Conservation (phyloP, 2,797 vertebrate genomes). For the Silurus lanzhouensis region DNA sequence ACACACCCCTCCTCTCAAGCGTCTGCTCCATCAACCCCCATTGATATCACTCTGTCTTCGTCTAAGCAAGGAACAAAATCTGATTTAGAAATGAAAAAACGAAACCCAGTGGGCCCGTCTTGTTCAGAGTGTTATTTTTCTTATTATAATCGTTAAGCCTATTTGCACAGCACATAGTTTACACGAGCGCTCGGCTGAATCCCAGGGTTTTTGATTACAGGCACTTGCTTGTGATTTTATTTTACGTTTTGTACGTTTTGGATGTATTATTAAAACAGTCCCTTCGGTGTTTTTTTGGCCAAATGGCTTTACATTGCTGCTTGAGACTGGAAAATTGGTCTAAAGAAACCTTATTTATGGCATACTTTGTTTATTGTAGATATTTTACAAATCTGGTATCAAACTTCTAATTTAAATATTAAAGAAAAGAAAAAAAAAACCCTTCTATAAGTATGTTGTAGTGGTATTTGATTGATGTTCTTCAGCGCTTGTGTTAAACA, state of each 20-base stretch:
- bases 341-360: neutral
- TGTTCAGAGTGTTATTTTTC: neutral
- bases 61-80: neutral
- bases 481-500: neutral
- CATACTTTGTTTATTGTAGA: neutral
- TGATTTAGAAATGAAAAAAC: neutral
- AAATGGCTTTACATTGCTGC: neutral
- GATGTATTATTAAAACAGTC: neutral
- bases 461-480: neutral
- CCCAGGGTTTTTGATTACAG: neutral
- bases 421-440: too few relatives aligned
- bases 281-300: neutral
- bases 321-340: neutral
- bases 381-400: neutral
- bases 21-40: neutral
- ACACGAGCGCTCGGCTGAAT: neutral
- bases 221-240: neutral
- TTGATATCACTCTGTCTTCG: neutral
- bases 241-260: neutral
- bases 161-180: neutral
- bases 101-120: neutral
- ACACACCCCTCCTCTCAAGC: slow-evolving; percentile 42
- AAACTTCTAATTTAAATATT: neutral
- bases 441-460: too few relatives aligned
- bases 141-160: neutral